A percentile compares a stretch with the other conserved stretches of the same genome.
Evolutionary conservation across 2,797 vertebrate genomes (phyloP).

Genomic region (Lithobates sylvaticus): DNA sequence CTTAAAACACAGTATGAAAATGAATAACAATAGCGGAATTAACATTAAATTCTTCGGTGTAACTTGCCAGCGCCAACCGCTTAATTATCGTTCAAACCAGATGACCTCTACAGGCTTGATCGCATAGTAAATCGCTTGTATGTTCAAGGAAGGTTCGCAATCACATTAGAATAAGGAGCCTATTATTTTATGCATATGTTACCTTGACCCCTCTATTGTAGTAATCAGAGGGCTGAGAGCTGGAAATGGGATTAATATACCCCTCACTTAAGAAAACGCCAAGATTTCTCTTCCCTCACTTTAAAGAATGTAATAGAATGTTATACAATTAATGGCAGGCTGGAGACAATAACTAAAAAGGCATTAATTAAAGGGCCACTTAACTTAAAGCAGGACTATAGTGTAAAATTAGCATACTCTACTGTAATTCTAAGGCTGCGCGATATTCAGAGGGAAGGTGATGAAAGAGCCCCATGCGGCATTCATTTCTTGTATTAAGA

Average conservation of each 20-base stretch:
- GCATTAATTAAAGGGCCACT: slow-evolving; percentile 7
- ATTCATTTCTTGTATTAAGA: too few relatives aligned
- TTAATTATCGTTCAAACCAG: background rate
- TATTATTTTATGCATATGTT: slow-evolving; percentile 7
- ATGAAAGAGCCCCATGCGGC: too few relatives aligned
- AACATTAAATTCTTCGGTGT: background rate
- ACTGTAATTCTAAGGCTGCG: too few relatives aligned
- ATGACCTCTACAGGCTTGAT: slow-evolving; percentile 11
- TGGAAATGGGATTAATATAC: slow-evolving; percentile 27
- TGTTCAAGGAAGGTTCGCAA: background rate
- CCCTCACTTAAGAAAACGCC: slow-evolving; percentile 7
- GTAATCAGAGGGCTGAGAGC: background rate
- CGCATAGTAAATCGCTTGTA: background rate
- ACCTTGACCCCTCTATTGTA: slow-evolving; percentile 16
- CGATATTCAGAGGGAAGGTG: too few relatives aligned
- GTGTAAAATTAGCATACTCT: background rate
- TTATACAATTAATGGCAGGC: slow-evolving; percentile 11
- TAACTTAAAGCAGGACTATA: background rate
- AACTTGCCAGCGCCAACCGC: background rate
- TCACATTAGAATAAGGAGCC: slow-evolving; percentile 21
- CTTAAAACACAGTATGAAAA: background rate
- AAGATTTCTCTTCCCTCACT: slow-evolving; percentile 8
- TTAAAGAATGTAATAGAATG: slow-evolving; percentile 7
- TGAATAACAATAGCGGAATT: background rate
- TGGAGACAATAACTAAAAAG: background rate